Evolutionary conservation across 2,888 invertebrate genomes (phyloP), one percentile per base, ranked within the genome.

Genomic region (Hololepta plana): DNA sequence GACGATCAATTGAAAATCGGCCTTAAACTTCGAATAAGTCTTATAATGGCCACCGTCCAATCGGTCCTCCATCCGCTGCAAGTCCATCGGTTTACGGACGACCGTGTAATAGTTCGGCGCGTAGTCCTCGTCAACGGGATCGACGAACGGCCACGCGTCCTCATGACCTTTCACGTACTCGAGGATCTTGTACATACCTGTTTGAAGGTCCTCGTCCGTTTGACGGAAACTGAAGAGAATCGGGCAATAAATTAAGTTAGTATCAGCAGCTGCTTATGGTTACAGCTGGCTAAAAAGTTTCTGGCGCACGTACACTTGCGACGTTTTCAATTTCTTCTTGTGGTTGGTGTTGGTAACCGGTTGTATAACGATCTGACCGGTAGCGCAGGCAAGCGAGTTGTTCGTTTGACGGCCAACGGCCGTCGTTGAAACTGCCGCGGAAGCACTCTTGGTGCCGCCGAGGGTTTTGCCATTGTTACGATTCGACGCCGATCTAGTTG

Each of bases 121-220:
- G 48, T 81, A 84, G 45, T 84, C 81, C 47, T 90, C 88, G 43
- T 88, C 84, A 2, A 91, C 90, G 0, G 90, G 84, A 46, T 88
- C 85, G 48, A 81, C 66, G 54, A 93, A 91, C 1, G 90, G 90
- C 90, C 90, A 91, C 1, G 90, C 85, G 49, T 91, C 88, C 30
- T 80, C 73, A 49, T 90, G 87, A 41, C 76, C 73, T 44, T 80
- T 82, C 19, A 91, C 67, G 43, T 76, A 71, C 48, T 87, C 82
- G 30, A 91, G 59, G 30, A 91, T 84, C 62, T 87, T 87, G 53
- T 85, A 82, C 81, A 87, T 81, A 25, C 85, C 85, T 28, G 81
- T 82, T 48, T 80, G 74, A 30, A 84, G 62, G 43, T 85, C 84
- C 47, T 85, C 85, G 38, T 81, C 80, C 23, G 72, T 72, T 57